Conservation (phyloP, 2,113 vertebrate species). For the Fulmarus glacialis region DNA sequence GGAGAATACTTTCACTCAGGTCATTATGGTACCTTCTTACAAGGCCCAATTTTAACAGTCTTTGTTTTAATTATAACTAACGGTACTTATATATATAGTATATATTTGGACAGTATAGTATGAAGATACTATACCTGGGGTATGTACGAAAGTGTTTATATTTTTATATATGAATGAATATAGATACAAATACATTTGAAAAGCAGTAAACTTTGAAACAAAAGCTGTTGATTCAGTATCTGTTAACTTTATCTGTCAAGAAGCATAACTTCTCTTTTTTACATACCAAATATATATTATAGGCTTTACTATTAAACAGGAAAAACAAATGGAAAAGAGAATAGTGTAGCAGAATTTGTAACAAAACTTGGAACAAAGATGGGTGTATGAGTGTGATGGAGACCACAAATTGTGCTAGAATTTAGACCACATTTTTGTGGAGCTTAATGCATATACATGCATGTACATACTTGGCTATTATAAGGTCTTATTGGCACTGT, state of each 20-base stretch:
- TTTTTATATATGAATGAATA: not conserved
- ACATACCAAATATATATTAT: not conserved
- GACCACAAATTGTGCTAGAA: not conserved
- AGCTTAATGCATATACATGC: not conserved
- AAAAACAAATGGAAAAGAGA: not conserved
- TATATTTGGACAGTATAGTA: too few relatives aligned
- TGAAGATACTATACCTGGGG: accelerated
- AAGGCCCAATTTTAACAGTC: not conserved
- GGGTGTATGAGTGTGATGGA: accelerated
- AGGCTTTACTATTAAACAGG: not conserved
- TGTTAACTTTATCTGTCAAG: not conserved
- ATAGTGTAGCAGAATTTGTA: not conserved
- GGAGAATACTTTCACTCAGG: not conserved
- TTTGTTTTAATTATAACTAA: not conserved
- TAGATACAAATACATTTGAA: not conserved
- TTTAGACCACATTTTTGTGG: not conserved
- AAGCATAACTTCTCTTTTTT: not conserved
- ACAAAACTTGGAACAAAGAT: not conserved
- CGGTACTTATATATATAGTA: not conserved
- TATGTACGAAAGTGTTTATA: not conserved
- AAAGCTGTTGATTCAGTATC: not conserved
- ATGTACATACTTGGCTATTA: not conserved
- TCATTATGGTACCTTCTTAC: not conserved
- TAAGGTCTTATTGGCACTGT: not conserved
- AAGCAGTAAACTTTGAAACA: not conserved